Base-by-base conservation (phyloP, 2,797 vertebrate species). In the Dallia pectoralis region DNA sequence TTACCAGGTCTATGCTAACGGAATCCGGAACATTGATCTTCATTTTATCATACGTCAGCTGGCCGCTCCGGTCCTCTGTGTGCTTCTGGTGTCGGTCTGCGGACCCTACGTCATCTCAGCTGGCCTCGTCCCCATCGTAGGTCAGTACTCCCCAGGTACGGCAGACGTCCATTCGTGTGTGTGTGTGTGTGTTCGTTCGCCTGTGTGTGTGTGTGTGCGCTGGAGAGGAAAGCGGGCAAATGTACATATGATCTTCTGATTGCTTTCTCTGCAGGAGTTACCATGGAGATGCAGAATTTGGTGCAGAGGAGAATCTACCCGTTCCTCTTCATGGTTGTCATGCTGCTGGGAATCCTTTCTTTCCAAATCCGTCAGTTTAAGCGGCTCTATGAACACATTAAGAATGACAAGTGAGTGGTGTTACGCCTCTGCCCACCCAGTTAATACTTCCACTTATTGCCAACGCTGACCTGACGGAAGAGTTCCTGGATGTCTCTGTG, bases 351-450 rank as follows among this genome's bases (percentile, higher is more conserved):
- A 81, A 96, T 99, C 87, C 89, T 99, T 22, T 99, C 97, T 86
- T 99, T 99, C 89, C 98, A 99, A 91, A 95, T 99, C 81, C 95
- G 97, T 81, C 98, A 99, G 86, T 99, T 99, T 86, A 98, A 97
- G 93, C 97, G 97, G 85, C 98, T 99, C 91, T 99, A 99, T 82
- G 98, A 99, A 86, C 98, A 99, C 90, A 99, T 99, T 89, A 99
- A 99, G 91, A 99, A 99, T 25, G 98, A 99, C 92, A 99, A 99
- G 97, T 99, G 89, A 91, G 95, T 91, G 59, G 8, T 67, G 12
- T 2, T 62, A 36, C 19, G 9, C 22, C 22, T 56, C 51, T 9
- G 19, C 51, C n/a, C 51, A 56, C n/a, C n/a, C n/a, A 22, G 51
- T 19, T 56, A 9, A n/a, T 56, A 56, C 51, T 22, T 56, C n/a